Evolutionary conservation across 2,888 invertebrate species (phyloP), one percentile per base, ranked within the genome.

Genomic region (Latrodectus elegans): DNA sequence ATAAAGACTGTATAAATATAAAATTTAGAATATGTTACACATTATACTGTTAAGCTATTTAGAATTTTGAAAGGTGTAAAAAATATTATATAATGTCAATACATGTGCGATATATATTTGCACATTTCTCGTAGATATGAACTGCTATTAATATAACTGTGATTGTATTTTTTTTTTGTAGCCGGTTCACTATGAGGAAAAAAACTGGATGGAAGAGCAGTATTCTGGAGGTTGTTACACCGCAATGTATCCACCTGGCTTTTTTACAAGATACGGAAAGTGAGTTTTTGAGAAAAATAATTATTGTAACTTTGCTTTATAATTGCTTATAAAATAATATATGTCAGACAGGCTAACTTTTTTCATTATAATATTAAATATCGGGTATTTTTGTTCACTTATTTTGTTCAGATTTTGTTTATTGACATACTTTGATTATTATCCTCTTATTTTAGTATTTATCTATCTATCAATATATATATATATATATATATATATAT

Each of bases 211-310:
- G 68, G 91, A 84, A 12, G 92, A 92, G 81, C 91, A 91, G 79
- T 92, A 91, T 90, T 90, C 91, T 1, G 92, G 92, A 4, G 92
- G 92, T 15, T 91, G 92, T 84, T 92, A 92, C 82, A 91, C 92
- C 0, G 90, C 90, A 51, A 91, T 91, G 89, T 90, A 91, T 90
- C 92, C 92, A 0, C 92, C 92, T 15, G 92, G 92, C 0, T 90
- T 91, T 53, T 89, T 92, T 15, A 92, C 92, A n/a, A 89, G 88
- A 14, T 92, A 90, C 89, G 91, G 92, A 86, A 90, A 85, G 92
- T 92, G 81, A 89, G 91, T 84, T 88, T 17, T 11, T 60, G 38
- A 38, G 4, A 38, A 6, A 38, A 38, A 38, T 6, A 38, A 38
- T 3, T 38, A 38, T 38, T 38, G 6, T 38, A 3, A 4, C 6